Evolutionary conservation across 2,888 invertebrate species (phyloP).

Genomic region (Papilio gigon): DNA sequence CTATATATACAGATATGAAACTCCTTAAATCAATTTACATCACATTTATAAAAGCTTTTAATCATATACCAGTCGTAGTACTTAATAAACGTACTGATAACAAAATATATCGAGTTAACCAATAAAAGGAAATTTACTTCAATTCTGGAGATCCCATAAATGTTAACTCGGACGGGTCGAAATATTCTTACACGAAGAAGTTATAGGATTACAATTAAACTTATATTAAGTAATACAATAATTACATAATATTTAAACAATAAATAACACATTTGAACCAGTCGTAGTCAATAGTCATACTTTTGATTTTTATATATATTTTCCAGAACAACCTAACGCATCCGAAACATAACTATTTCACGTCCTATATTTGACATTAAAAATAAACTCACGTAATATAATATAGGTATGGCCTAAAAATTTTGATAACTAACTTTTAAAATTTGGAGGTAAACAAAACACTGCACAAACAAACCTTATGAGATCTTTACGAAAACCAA

Average conservation of each 20-base stretch:
- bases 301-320: conserved; percentile 46
- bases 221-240: conserved; percentile 40
- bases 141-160: no score
- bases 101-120: no score
- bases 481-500: conserved; percentile 83
- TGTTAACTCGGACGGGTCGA: no score
- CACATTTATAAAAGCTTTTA: conserved; percentile 12
- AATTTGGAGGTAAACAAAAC: conserved; percentile 82
- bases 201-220: conserved; percentile 46
- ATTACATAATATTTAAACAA: conserved; percentile 65
- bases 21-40: conserved; percentile 13
- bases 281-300: conserved; percentile 62
- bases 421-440: conserved; percentile 70
- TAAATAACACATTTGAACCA: conserved; percentile 79
- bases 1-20: neutral
- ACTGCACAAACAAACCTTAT: conserved; percentile 82
- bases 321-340: conserved; percentile 47
- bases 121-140: no score
- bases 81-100: conserved; percentile 22
- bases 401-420: conserved; percentile 58
- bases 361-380: conserved; percentile 53
- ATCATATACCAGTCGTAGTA: conserved; percentile 23
- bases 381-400: conserved; percentile 61
- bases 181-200: neutral
- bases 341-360: conserved; percentile 46